A percentile compares a stretch with the other conserved stretches of the same genome.
These are phyloP conservation scores for Ptychadena robeensis DNA, from an alignment of 2,797 vertebrate genomes.

Conservation along the genomic window DNA sequence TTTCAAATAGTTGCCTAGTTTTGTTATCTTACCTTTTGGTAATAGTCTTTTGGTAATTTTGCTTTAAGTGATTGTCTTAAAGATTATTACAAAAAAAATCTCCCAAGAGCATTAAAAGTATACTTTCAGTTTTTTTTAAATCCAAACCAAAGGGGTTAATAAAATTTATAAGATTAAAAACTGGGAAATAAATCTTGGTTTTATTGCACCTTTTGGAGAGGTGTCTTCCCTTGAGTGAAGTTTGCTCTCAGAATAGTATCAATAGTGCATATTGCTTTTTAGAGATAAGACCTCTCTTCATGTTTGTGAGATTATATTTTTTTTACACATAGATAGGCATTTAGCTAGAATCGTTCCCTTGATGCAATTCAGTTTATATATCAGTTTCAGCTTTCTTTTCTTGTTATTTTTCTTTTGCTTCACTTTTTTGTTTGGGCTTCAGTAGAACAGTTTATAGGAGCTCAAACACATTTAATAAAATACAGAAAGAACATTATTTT, in stretches of 20 bases:
- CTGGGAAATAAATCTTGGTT: conserved; percentile 4
- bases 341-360: conserved; percentile 43
- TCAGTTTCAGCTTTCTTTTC: not conserved
- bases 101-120: not conserved
- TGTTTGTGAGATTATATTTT: conserved; percentile 41
- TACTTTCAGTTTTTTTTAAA: not conserved
- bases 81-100: not conserved
- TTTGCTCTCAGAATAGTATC: conserved; percentile 33
- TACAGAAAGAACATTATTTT: not conserved
- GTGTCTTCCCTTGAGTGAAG: conserved; percentile 13
- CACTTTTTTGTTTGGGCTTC: not conserved
- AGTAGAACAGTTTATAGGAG: too few relatives aligned
- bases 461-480: too few relatives aligned
- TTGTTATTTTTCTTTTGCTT: not conserved
- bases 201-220: conserved; percentile 32
- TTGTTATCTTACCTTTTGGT: not conserved
- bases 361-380: conserved; percentile 30
- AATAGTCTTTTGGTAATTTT: not conserved
- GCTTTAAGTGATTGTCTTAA: not conserved
- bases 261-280: conserved; percentile 45
- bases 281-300: conserved; percentile 32
- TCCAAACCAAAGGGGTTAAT: conserved; percentile 25
- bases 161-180: conserved; percentile 18
- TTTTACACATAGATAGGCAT: conserved; percentile 39
- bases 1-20: not conserved